Evolutionary conservation across 2,113 vertebrate genomes (phyloP).

Genomic region (Mus pahari): DNA sequence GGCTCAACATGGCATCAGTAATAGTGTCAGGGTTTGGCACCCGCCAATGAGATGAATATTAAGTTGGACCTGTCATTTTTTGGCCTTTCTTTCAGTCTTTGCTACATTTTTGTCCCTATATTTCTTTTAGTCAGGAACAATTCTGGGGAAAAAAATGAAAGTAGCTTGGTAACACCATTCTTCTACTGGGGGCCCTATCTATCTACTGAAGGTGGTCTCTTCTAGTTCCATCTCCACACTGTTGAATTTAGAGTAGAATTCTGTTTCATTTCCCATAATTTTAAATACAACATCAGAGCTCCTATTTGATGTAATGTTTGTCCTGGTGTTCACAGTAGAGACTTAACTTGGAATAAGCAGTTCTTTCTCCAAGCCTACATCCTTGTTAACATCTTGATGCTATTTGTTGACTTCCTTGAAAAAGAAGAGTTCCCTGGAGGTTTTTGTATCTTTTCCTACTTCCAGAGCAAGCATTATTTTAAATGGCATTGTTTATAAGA

Average conservation of each 20-base stretch:
- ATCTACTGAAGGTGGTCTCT: too few relatives aligned
- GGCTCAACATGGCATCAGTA: too few relatives aligned
- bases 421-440: not conserved
- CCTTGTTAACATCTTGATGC: not conserved
- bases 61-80: too few relatives aligned
- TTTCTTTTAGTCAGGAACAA: too few relatives aligned
- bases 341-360: not conserved
- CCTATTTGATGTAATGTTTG: not conserved
- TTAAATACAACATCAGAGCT: not conserved
- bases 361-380: not conserved
- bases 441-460: not conserved
- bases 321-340: not conserved
- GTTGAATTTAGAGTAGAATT: not conserved
- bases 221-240: not conserved
- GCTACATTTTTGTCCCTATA: too few relatives aligned
- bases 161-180: too few relatives aligned
- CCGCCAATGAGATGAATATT: too few relatives aligned
- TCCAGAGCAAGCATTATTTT: slow-evolving; percentile 33
- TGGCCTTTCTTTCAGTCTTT: too few relatives aligned
- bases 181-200: too few relatives aligned
- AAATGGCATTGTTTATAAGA: slow-evolving; percentile 5
- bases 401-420: not conserved
- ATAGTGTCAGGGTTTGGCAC: too few relatives aligned
- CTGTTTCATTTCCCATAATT: slow-evolving; percentile 2
- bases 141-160: too few relatives aligned